Conservation (phyloP, 2,888 invertebrate genomes). For the Leucophora obtusa region DNA sequence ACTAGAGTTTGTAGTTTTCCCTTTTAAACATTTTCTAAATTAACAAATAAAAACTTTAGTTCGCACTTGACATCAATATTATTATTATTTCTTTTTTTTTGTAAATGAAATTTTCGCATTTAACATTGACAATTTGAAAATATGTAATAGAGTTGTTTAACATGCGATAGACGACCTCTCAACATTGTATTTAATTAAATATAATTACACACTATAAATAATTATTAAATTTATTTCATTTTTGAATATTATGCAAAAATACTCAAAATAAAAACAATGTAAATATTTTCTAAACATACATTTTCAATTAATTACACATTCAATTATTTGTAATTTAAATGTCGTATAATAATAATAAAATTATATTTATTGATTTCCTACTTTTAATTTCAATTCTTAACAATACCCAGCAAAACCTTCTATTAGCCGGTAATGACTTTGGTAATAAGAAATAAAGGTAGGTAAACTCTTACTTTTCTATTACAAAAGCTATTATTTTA, state of each 20-base stretch:
- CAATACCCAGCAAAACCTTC: too few relatives aligned
- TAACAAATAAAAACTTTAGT: background rate
- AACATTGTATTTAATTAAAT: background rate
- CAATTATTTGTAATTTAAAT: background rate
- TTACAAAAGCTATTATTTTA: too few relatives aligned
- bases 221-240: background rate
- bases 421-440: too few relatives aligned
- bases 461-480: too few relatives aligned
- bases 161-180: background rate
- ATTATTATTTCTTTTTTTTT: background rate
- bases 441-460: too few relatives aligned
- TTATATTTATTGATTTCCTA: background rate
- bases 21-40: background rate
- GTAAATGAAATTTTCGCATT: too few relatives aligned
- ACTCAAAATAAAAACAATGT: background rate
- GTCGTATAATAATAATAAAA: background rate
- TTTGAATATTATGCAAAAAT: background rate
- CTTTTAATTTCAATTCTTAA: background rate
- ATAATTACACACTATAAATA: background rate
- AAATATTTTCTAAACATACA: background rate
- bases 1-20: background rate
- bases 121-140: background rate
- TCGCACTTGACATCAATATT: background rate
- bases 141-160: background rate
- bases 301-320: too few relatives aligned